Conservation (phyloP, 2,797 vertebrate genomes). For the Pipistrellus pygmaeus region DNA sequence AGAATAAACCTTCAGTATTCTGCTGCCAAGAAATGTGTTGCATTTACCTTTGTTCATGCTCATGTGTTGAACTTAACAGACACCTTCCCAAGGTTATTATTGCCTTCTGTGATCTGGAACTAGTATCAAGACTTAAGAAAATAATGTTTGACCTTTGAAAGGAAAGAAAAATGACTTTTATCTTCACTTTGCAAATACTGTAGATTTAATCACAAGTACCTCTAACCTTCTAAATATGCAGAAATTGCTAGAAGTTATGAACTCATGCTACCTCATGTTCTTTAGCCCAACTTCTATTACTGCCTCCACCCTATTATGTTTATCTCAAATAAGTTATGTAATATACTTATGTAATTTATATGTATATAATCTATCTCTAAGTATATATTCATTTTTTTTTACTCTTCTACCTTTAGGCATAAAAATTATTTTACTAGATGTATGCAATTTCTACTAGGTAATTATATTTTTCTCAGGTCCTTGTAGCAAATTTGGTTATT, state of each 20-base stretch:
- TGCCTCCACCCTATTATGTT: neutral
- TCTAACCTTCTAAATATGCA: slow-evolving; percentile 3
- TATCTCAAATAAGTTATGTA: neutral
- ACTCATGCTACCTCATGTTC: neutral
- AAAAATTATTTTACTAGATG: neutral
- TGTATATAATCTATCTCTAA: neutral
- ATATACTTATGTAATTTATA: neutral
- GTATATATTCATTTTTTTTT: neutral
- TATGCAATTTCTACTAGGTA: neutral
- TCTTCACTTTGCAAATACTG: neutral
- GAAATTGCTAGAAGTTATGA: neutral
- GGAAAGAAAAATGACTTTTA: neutral
- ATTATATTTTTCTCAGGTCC: neutral
- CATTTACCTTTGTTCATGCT: neutral
- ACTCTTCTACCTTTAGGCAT: neutral
- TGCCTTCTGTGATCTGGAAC: neutral
- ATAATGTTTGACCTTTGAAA: neutral
- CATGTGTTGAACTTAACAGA: neutral
- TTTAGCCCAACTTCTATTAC: neutral
- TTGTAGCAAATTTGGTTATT: neutral
- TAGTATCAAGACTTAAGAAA: neutral
- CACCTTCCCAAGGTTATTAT: neutral
- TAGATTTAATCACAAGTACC: neutral
- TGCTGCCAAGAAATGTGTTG: neutral
- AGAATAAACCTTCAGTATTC: neutral